Conservation (phyloP, 2,888 invertebrate genomes). For the Lithophane leautieri region DNA sequence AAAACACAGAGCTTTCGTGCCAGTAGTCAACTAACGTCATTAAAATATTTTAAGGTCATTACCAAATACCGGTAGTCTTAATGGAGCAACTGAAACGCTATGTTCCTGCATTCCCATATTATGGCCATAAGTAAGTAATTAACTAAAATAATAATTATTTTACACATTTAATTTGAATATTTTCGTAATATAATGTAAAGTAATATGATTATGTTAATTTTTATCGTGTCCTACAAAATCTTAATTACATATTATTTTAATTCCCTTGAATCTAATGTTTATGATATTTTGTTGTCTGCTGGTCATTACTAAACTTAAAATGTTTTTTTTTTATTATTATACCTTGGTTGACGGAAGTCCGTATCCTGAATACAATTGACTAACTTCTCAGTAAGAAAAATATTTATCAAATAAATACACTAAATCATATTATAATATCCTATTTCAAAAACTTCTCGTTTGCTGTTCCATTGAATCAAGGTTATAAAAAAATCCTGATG, state of each 20-base stretch:
- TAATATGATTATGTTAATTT: constrained; percentile 65
- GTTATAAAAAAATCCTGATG: not conserved
- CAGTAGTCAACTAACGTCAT: constrained; percentile 16
- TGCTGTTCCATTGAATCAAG: not conserved
- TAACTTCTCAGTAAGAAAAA: not conserved
- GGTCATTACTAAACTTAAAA: constrained; percentile 29
- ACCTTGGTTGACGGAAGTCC: not conserved
- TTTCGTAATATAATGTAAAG: constrained; percentile 60
- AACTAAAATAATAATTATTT: constrained; percentile 51
- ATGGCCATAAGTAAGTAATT: constrained; percentile 46
- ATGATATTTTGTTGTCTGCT: constrained; percentile 31
- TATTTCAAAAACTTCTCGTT: not conserved
- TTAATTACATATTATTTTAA: constrained; percentile 62
- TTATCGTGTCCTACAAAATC: constrained; percentile 65
- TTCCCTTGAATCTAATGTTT: constrained; percentile 52
- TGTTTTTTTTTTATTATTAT: not conserved
- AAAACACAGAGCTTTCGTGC: not conserved
- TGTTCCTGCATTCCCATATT: constrained; percentile 39
- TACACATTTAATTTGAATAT: constrained; percentile 62
- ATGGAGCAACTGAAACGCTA: constrained; percentile 40
- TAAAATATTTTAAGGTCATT: constrained; percentile 37
- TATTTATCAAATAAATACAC: not conserved
- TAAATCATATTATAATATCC: not conserved
- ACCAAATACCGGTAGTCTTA: constrained; percentile 57
- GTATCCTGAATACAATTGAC: not conserved